Conservation (phyloP, 2,113 vertebrate genomes). For the Cephalopterus ornatus region DNA sequence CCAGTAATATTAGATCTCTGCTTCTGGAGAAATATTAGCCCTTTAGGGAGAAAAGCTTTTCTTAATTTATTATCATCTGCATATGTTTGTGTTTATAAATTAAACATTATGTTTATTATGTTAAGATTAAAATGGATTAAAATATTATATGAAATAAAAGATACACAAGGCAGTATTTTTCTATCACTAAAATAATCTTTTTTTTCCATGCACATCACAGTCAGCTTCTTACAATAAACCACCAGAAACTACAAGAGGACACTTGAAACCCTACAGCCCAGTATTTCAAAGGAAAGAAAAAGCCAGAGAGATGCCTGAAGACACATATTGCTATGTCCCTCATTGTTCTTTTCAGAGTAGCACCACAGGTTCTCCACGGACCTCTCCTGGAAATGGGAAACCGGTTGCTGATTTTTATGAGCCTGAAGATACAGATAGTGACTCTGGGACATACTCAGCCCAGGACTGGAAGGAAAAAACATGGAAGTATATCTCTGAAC, state of each 20-base stretch:
- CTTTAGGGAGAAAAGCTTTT: background rate
- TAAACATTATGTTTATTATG: background rate
- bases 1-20: background rate
- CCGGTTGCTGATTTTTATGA: background rate
- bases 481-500: background rate
- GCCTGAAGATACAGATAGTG: background rate
- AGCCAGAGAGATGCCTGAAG: background rate
- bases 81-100: background rate
- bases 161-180: background rate
- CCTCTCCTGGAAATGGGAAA: background rate
- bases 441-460: background rate
- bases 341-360: constrained; percentile 2
- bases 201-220: constrained; percentile 16
- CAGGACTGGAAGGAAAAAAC: background rate
- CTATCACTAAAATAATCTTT: background rate
- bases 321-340: constrained; percentile 26
- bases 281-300: constrained; percentile 38
- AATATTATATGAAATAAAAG: background rate
- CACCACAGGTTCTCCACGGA: background rate
- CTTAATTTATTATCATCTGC: background rate
- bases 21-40: background rate
- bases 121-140: background rate
- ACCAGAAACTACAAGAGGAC: constrained; percentile 4
- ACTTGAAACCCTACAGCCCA: constrained; percentile 16
- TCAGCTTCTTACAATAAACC: background rate